A percentile compares a stretch with the other conserved stretches of the same genome.
Evolutionary conservation across 2,797 vertebrate species (phyloP).

Genomic region (Sciurus carolinensis): DNA sequence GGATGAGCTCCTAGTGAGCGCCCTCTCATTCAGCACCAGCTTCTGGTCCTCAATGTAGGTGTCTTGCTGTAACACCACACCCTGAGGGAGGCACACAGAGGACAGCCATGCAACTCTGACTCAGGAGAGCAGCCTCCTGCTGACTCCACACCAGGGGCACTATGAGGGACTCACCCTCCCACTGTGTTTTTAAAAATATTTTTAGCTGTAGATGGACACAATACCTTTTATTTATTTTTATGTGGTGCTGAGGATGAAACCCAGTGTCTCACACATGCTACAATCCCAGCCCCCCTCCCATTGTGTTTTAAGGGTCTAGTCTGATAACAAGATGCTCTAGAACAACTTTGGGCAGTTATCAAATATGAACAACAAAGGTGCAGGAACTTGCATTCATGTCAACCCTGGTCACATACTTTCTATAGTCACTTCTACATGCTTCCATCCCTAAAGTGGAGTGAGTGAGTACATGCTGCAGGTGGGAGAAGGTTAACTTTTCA

Average conservation of each 20-base stretch:
- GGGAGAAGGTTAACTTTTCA: neutral
- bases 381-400: neutral
- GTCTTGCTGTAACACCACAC: conserved; percentile 97
- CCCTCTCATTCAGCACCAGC: conserved; percentile 92
- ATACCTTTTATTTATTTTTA: too few species aligned
- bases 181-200: too few species aligned
- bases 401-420: neutral
- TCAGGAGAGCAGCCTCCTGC: neutral
- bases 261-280: too few species aligned
- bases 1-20: conserved; percentile 87
- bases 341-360: neutral
- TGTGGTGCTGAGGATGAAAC: too few species aligned
- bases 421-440: neutral
- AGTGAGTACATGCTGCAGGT: neutral
- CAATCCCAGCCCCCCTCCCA: too few species aligned
- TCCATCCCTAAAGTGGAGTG: neutral
- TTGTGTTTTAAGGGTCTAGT: neutral
- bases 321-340: neutral
- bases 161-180: neutral
- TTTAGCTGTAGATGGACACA: too few species aligned
- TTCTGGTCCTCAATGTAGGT: conserved; percentile 98
- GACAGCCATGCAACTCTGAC: neutral
- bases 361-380: neutral
- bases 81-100: conserved; percentile 87
- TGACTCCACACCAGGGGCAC: too few species aligned